These are phyloP conservation scores for Lutjanus campechanus DNA, from an alignment of 2,797 vertebrate species.

Conservation along the genomic window DNA sequence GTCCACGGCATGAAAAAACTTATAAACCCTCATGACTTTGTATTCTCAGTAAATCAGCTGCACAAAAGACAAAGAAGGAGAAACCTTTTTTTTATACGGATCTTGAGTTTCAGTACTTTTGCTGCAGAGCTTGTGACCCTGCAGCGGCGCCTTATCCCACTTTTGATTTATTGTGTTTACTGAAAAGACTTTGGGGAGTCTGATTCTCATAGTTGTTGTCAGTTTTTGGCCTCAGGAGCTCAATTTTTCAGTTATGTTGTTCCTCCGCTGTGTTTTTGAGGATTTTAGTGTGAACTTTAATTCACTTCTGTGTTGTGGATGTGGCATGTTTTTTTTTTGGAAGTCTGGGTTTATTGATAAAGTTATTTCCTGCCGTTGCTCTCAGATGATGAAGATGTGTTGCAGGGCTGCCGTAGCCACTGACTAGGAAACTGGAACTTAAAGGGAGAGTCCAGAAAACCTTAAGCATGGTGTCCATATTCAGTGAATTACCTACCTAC, in stretches of 20 bases:
- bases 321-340: not conserved
- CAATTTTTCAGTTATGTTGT: not conserved
- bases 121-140: not conserved
- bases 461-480: too few relatives aligned
- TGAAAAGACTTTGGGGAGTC: not conserved
- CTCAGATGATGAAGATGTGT: not conserved
- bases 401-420: not conserved
- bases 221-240: not conserved
- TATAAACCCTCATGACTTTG: not conserved
- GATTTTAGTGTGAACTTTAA: not conserved
- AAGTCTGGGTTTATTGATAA: slow-evolving; percentile 1
- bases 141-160: not conserved
- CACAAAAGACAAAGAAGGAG: not conserved
- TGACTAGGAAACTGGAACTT: too few relatives aligned
- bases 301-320: not conserved
- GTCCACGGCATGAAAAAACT: not conserved
- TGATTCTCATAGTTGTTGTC: not conserved
- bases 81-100: not conserved
- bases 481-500: too few relatives aligned
- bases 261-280: not conserved
- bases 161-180: slow-evolving; percentile 20
- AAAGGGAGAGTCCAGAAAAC: too few relatives aligned
- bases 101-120: not conserved
- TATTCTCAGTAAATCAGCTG: not conserved
- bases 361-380: not conserved